Evolutionary conservation across 2,888 invertebrate genomes (phyloP).

Genomic region (Parasteatoda lunata): DNA sequence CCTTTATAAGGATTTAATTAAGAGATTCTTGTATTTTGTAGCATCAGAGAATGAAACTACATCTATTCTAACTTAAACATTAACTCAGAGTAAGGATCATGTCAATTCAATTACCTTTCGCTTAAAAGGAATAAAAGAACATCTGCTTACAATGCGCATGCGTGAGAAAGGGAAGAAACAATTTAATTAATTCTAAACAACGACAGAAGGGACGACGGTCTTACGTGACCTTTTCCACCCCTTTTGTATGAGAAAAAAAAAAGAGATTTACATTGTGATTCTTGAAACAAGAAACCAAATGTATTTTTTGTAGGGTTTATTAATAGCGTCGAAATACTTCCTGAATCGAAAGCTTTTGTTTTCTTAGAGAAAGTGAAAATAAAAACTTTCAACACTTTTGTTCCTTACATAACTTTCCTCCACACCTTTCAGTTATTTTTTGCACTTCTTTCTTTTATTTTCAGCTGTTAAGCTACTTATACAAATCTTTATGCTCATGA

Average conservation of each 20-base stretch:
- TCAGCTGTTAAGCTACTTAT: background rate
- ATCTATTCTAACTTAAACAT: no score
- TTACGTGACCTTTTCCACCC: conserved; percentile 9
- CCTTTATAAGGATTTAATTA: no score
- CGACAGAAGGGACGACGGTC: background rate
- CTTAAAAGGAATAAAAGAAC: background rate
- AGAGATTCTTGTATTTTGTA: no score
- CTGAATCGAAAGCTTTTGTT: conserved; percentile 36
- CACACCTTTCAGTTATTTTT: conserved; percentile 40
- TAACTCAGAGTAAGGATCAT: no score
- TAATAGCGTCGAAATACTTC: conserved; percentile 27
- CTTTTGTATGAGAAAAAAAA: conserved; percentile 3
- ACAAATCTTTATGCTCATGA: no score
- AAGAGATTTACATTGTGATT: background rate
- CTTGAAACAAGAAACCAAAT: background rate
- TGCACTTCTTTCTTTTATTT: background rate
- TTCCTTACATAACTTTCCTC: conserved; percentile 15
- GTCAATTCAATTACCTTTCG: no score
- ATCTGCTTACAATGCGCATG: background rate
- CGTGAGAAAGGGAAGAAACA: conserved; percentile 19
- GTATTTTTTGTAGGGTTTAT: background rate
- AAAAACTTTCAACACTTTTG: conserved; percentile 51
- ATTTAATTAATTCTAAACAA: conserved; percentile 14
- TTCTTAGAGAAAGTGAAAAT: background rate
- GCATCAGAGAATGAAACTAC: no score